Evolutionary conservation across 2,113 vertebrate genomes (phyloP), one percentile per base, ranked within the genome.

Genomic region (Cavia porcellus): DNA sequence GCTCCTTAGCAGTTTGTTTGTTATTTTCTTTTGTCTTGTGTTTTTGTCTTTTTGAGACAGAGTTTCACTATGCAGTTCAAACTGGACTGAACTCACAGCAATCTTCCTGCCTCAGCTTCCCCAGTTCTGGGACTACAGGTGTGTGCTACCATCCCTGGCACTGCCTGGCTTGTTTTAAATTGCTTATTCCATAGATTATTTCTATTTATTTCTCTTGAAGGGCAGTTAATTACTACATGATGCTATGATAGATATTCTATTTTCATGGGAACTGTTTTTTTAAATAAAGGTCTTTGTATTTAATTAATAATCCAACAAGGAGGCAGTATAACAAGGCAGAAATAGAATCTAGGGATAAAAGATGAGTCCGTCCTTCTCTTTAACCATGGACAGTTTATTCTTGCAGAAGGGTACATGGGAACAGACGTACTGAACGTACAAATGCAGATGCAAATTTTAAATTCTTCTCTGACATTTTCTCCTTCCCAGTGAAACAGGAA

Each of bases 141-240:
- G 6, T 68, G 66, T 12, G 14, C 66, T 6, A 35, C 32, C 66
- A 68, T 35, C 32, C 32, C 32, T 68, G 66, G 66, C 14, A 68
- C 0, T 68, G 38, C 45, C 30, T n/a, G 75, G 35, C 7, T 88
- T 42, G n/a, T 7, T 93, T 89, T 57, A 86, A 70, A 32, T n/a
- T 59, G 68, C 22, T 66, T 92, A 88, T 45, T 96, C 45, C 14
- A 38, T 74, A 35, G 25, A 72, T 79, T 96, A 42, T 92, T 95
- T 92, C 55, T 55, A 75, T 45, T 45, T 90, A 83, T 80, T 94
- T 84, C 81, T 94, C 57, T 86, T 38, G 93, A 7, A 96, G 25
- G 25, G 47, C 19, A 90, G 62, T 47, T 90, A 59, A 24, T 19
- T 32, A 80, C 42, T 80, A 80, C 19, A 79, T 32, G 8, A 79